These are phyloP conservation scores for Andrena marginata DNA, from an alignment of 2,888 invertebrate species.

Conservation along the genomic window DNA sequence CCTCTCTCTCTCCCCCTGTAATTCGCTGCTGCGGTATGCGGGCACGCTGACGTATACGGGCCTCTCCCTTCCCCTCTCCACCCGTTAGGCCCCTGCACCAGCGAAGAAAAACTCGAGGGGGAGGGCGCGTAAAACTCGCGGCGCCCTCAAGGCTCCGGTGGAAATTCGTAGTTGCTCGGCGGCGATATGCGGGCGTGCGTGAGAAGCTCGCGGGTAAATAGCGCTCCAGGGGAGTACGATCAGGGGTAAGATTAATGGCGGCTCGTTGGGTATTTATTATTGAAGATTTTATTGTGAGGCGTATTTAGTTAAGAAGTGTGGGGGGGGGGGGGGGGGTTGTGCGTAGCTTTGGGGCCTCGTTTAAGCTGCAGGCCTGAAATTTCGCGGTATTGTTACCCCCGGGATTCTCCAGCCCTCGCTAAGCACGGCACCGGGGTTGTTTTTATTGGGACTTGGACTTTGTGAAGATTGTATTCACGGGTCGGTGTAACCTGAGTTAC, in stretches of 20 bases:
- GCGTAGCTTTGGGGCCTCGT: no score
- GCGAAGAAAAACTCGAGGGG: conserved; percentile 18
- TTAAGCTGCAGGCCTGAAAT: no score
- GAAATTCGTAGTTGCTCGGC: conserved; percentile 15
- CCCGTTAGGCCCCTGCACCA: conserved; percentile 1
- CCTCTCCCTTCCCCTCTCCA: background rate
- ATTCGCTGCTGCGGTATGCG: conserved; percentile 66
- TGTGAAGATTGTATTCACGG: no score
- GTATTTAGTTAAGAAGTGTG: no score
- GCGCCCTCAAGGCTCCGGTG: conserved; percentile 6
- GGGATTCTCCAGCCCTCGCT: no score
- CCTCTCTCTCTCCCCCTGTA: conserved; percentile 36
- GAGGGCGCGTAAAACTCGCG: conserved; percentile 17
- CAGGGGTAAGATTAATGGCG: conserved; percentile 15
- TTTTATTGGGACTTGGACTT: no score
- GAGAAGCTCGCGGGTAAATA: conserved; percentile 15
- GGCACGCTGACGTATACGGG: conserved; percentile 61
- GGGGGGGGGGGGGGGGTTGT: no score
- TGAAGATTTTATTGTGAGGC: background rate
- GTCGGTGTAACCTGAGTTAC: no score
- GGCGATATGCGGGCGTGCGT: conserved; percentile 34
- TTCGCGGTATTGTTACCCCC: no score
- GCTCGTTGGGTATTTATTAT: conserved; percentile 17
- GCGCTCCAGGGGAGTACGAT: background rate
- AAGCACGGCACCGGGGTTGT: no score